Conservation (phyloP, 2,797 vertebrate genomes). For the Mormyrops attenuatus region DNA sequence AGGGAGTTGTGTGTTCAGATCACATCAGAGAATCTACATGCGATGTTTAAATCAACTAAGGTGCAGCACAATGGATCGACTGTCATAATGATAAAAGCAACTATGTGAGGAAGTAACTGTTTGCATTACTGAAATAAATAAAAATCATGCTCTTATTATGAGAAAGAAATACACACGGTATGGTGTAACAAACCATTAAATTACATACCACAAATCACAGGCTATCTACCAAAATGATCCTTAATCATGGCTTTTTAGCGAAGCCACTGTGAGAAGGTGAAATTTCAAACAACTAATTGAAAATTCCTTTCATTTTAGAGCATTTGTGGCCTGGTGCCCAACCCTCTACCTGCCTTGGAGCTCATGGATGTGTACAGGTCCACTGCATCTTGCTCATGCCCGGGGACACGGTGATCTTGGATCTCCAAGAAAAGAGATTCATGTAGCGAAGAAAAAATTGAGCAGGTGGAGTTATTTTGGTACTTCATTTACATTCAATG, state of each 20-base stretch:
- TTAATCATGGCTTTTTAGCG: neutral
- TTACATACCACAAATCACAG: neutral
- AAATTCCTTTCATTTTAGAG: neutral
- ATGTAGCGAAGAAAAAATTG: too few relatives aligned
- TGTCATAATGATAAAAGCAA: neutral
- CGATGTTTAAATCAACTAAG: neutral
- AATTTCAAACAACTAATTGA: neutral
- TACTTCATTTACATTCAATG: too few relatives aligned
- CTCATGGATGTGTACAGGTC: neutral
- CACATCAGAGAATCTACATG: neutral
- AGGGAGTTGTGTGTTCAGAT: neutral
- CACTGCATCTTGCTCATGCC: too few relatives aligned
- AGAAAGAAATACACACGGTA: neutral
- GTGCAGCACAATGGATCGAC: neutral
- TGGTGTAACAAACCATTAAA: neutral
- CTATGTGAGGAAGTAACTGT: neutral
- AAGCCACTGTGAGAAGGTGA: neutral
- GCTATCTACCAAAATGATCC: neutral
- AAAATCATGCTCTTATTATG: neutral
- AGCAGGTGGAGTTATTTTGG: too few relatives aligned
- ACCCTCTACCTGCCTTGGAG: too few relatives aligned
- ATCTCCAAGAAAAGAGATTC: too few relatives aligned
- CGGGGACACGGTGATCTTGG: too few relatives aligned
- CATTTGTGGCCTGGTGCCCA: neutral
- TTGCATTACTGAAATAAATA: neutral